Evolutionary conservation across 2,113 vertebrate species (phyloP), one percentile per base, ranked within the genome.

Genomic region (Amia ocellicauda): DNA sequence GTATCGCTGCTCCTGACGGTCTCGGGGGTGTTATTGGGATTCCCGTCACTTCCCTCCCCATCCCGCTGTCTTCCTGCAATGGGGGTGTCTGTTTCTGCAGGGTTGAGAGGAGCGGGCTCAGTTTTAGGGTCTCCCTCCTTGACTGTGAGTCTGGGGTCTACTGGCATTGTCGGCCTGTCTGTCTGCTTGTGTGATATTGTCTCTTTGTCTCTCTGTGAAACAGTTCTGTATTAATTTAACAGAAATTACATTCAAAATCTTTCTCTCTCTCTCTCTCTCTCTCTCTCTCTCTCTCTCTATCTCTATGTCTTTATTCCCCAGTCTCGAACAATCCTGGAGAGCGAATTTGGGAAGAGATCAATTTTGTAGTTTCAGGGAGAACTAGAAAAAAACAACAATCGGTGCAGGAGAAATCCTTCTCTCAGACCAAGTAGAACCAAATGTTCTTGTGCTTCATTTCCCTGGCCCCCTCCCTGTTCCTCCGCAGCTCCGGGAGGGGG

Each of bases 281-380:
- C 45, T 47, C 40, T 41, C 23, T 41, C 50, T 14, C 22, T n/a
- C 51, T 49, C 42, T 24, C 47, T 53, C 7, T 11, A 17, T 26
- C 26, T n/a, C 29, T 17, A 14, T 29, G 49, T 17, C 11, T 47
- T 20, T 28, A 68, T 58, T 51, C 77, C 4, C 77, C 74, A 51
- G 77, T n/a, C n/a, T n/a, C n/a, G n/a, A n/a, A n/a, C n/a, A 79
- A 23, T 74, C 74, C 2, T 72, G 77, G n/a, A 31, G 16, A 5
- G 63, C 77, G 54, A 73, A 66, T 62, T 61, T 79, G n/a, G 77
- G 77, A 28, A 74, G 77, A 13, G 77, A 79, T 67, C 64, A 74
- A 51, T 77, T 79, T 3, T 72, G 74, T 3, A 72, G 72, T 2
- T 72, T 74, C 0, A 72, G 77, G 64, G 77, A 74, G 4, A 72